phyloP scores from a whole-genome alignment of 2,888 invertebrate genomes.

The Halocaridina rubra region DNA sequence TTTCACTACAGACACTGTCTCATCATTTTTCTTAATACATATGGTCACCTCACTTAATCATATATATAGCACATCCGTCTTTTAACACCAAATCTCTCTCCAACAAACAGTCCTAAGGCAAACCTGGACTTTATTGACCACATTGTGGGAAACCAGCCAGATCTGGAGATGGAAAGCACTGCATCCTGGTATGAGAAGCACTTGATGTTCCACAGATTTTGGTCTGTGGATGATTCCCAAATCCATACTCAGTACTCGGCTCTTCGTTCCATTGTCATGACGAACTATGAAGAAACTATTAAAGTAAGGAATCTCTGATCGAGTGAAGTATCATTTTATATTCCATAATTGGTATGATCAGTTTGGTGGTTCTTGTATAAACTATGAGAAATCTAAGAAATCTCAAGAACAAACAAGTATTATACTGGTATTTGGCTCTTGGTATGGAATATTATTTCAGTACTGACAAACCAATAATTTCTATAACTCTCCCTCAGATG shows the following conservation, averaged over 20 bases:
- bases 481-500: constrained; percentile 74
- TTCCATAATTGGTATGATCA: too few species aligned
- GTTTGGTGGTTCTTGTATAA: too few species aligned
- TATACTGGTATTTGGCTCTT: too few species aligned
- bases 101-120: constrained; percentile 20
- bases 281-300: constrained; percentile 96
- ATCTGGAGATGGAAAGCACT: constrained; percentile 86
- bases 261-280: constrained; percentile 95
- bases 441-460: too few species aligned
- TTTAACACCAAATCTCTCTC: too few species aligned
- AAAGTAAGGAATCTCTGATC: constrained; percentile 76
- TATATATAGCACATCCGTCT: too few species aligned
- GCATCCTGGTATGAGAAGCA: constrained; percentile 89
- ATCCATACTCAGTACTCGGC: constrained; percentile 96
- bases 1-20: background rate
- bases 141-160: constrained; percentile 97
- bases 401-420: too few species aligned
- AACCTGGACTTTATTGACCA: constrained; percentile 91
- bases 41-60: background rate
- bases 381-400: too few species aligned
- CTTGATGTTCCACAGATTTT: constrained; percentile 86
- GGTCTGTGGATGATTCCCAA: constrained; percentile 98
- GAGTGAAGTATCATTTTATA: too few species aligned
- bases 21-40: background rate
- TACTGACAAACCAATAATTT: too few species aligned